Conservation (phyloP, 2,888 invertebrate species). For the Baronia brevicornis region DNA sequence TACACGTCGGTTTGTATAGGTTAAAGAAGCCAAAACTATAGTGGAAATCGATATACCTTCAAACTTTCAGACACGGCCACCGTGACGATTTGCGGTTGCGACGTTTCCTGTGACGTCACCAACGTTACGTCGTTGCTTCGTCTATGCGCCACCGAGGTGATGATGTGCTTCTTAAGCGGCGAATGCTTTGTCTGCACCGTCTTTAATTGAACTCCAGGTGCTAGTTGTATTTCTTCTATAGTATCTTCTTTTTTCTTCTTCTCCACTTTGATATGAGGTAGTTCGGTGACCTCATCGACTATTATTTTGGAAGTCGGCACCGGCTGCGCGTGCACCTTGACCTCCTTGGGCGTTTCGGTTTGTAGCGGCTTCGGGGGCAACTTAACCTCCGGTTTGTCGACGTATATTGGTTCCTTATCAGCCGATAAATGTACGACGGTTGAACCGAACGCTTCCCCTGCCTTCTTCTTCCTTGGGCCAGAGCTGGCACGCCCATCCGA, state of each 20-base stretch:
- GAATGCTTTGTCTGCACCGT: constrained; percentile 54
- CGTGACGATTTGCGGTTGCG: constrained; percentile 47
- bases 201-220: constrained; percentile 50
- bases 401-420: constrained; percentile 39
- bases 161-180: constrained; percentile 60
- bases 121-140: constrained; percentile 28
- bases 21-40: neutral
- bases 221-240: constrained; percentile 38
- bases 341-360: constrained; percentile 20
- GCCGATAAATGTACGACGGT: constrained; percentile 37
- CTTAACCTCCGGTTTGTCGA: constrained; percentile 20
- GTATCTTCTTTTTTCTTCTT: constrained; percentile 31
- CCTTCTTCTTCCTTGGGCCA: constrained; percentile 43
- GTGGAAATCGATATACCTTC: constrained; percentile 32
- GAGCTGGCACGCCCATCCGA: constrained; percentile 56
- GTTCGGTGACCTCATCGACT: constrained; percentile 50
- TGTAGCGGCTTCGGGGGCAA: constrained; percentile 15
- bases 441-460: constrained; percentile 41
- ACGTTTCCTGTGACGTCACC: constrained; percentile 20
- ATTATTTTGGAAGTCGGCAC: constrained; percentile 31
- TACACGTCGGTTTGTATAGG: no score
- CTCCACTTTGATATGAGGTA: constrained; percentile 21
- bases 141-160: constrained; percentile 41
- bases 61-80: constrained; percentile 57
- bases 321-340: constrained; percentile 17